Conservation (phyloP, 2,888 invertebrate species). For the Temnothorax ravouxi region DNA sequence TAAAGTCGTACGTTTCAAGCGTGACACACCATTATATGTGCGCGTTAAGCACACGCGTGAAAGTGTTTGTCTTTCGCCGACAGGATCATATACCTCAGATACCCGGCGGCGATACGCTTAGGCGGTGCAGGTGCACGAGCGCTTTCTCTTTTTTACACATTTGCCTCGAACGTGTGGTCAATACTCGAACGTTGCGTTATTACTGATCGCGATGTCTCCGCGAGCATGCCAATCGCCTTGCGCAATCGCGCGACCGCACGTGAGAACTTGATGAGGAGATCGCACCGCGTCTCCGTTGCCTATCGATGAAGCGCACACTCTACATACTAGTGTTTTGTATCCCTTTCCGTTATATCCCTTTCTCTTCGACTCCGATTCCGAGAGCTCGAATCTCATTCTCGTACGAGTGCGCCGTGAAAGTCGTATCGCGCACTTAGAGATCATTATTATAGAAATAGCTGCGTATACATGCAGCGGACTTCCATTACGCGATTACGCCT, state of each 20-base stretch:
- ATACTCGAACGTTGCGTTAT: background rate
- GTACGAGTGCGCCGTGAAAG: slow-evolving; percentile 58
- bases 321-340: background rate
- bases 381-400: slow-evolving; percentile 37
- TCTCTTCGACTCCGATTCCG: slow-evolving; percentile 3
- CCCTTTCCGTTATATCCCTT: slow-evolving; percentile 24
- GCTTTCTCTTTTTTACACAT: slow-evolving; percentile 44
- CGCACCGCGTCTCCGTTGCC: background rate
- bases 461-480: slow-evolving; percentile 49
- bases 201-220: slow-evolving; percentile 19
- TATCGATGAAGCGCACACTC: background rate
- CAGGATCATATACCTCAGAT: background rate
- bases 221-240: slow-evolving; percentile 17
- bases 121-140: slow-evolving; percentile 29
- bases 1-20: background rate
- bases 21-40: background rate
- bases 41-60: slow-evolving; percentile 16
- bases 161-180: background rate
- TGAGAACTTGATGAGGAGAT: slow-evolving; percentile 29
- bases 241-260: slow-evolving; percentile 3
- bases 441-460: slow-evolving; percentile 77
- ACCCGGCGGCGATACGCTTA: slow-evolving; percentile 19
- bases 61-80: slow-evolving; percentile 42
- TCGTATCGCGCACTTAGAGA: slow-evolving; percentile 41
- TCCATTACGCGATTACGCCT: slow-evolving; percentile 59